Percentiles rank a stretch among this genome's conserved stretches.
Evolutionary conservation across 1,140 invertebrate genomes (phyloP).

Genomic region (Copidosoma floridanum): DNA sequence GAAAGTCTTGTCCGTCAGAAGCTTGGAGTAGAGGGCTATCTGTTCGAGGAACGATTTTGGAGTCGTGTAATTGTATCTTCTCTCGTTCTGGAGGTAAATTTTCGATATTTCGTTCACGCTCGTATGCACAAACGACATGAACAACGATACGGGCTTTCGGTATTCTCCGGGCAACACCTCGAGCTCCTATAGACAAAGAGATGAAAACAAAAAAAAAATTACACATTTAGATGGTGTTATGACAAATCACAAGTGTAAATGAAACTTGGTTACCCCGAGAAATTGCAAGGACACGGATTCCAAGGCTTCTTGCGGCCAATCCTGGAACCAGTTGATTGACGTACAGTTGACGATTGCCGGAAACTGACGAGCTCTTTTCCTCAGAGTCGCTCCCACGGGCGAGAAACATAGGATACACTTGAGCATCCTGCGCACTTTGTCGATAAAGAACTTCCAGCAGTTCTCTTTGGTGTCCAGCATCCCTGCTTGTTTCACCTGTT

Average conservation of each 20-base stretch:
- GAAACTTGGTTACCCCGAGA: conserved; percentile 54
- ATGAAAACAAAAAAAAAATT: not conserved
- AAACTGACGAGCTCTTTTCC: conserved; percentile 86
- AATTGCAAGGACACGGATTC: conserved; percentile 85
- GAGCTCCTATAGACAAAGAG: not conserved
- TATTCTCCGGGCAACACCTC: conserved; percentile 41
- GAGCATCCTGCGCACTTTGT: conserved; percentile 73
- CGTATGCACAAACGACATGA: conserved; percentile 89
- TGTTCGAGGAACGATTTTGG: conserved; percentile 96
- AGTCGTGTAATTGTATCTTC: conserved; percentile 93
- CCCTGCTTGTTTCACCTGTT: conserved; percentile 70
- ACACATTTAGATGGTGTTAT: not conserved
- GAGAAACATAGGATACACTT: conserved; percentile 88
- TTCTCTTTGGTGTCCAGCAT: conserved; percentile 86
- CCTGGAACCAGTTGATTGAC: conserved; percentile 93
- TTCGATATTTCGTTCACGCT: conserved; percentile 85
- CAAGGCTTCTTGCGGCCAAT: conserved; percentile 90
- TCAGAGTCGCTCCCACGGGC: conserved; percentile 81
- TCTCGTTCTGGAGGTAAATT: conserved; percentile 80
- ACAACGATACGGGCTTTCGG: conserved; percentile 66
- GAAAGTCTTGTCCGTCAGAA: conserved; percentile 75
- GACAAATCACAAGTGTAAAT: no score
- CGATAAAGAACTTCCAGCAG: conserved; percentile 95
- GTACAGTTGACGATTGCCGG: conserved; percentile 93
- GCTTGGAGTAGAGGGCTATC: conserved; percentile 82